Base-by-base conservation (phyloP, 2,888 invertebrate species). In the Rhagonycha fulva region DNA sequence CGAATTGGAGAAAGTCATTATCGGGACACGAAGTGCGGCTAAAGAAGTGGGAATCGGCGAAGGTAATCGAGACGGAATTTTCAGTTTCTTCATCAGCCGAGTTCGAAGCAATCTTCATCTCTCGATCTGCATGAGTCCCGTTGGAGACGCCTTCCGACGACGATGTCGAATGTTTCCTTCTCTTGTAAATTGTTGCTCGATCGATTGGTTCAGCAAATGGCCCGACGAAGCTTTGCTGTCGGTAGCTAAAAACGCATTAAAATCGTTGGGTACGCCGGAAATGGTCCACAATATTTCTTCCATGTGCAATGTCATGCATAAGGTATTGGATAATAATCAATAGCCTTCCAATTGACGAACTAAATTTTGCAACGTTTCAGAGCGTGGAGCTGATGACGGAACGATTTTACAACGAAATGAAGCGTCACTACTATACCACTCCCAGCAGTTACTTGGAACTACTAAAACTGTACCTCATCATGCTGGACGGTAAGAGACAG, bases 181-280 rank as follows among this genome's bases (percentile, higher is more conserved):
- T 0, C 89, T 98, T 79, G 95, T 97, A 7, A 98, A 97, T 88
- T 97, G 97, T 85, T 97, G 97, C 84, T 96, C 96, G 0, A 97
- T 98, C 76, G 96, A 98, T 86, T 98, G 98, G 97, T 97, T 96
- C 87, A 93, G 93, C 1, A 95, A 95, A 83, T 97, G 97, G 97
- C 97, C 97, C 0, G 91, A 92, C 11, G 97, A 97, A 84, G 97
- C 97, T 12, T 88, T 97, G 71, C 89, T 94, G 14, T 95, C 96
- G 0, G 97, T 96, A 0, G 96, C 97, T 0, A 86, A 92, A 73
- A 94, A 92, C 78, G 91, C 94, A 70, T 90, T 97, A 60, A 88
- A 89, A 60, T 89, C 91, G 11, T 88, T 94, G 1, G 87, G 91
- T 0, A 86, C 86, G 0, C 85, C 91, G 0, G 89, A 91, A 30